Evolutionary conservation across 2,113 vertebrate species (phyloP).

Genomic region (Crotophaga sulcirostris): DNA sequence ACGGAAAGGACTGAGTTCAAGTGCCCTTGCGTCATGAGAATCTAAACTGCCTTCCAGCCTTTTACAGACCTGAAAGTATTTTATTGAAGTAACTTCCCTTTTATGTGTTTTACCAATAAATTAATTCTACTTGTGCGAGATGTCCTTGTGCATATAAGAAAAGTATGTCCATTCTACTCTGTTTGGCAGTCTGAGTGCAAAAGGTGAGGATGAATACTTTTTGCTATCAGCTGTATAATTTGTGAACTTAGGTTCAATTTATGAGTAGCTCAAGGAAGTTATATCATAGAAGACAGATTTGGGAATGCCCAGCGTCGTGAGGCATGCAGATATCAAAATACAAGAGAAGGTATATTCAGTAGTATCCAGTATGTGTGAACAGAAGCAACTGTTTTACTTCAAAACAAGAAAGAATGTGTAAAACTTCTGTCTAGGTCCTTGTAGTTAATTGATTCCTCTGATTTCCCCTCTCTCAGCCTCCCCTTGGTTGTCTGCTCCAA

Average conservation of each 20-base stretch:
- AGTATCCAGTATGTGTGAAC: background rate
- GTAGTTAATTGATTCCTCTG: background rate
- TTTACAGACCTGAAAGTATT: slow-evolving; percentile 14
- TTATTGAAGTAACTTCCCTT: slow-evolving; percentile 25
- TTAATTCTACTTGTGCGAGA: background rate
- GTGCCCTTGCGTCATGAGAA: slow-evolving; percentile 3
- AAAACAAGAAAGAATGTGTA: background rate
- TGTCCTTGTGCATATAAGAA: background rate
- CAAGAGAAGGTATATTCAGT: background rate
- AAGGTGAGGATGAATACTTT: background rate
- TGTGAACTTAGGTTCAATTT: background rate
- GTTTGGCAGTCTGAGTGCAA: background rate
- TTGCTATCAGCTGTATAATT: background rate
- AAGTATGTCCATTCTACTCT: background rate
- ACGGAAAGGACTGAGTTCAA: slow-evolving; percentile 34
- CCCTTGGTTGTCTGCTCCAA: fast-evolving
- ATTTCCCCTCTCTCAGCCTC: background rate
- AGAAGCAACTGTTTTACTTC: background rate
- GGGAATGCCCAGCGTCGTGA: background rate
- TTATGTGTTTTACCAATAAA: background rate
- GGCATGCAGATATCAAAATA: background rate
- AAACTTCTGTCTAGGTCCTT: background rate
- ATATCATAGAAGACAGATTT: background rate
- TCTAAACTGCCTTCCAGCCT: slow-evolving; percentile 35
- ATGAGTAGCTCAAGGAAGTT: background rate